phyloP scores from a whole-genome alignment of 2,888 invertebrate species.

The Oscheius myriophilus region DNA sequence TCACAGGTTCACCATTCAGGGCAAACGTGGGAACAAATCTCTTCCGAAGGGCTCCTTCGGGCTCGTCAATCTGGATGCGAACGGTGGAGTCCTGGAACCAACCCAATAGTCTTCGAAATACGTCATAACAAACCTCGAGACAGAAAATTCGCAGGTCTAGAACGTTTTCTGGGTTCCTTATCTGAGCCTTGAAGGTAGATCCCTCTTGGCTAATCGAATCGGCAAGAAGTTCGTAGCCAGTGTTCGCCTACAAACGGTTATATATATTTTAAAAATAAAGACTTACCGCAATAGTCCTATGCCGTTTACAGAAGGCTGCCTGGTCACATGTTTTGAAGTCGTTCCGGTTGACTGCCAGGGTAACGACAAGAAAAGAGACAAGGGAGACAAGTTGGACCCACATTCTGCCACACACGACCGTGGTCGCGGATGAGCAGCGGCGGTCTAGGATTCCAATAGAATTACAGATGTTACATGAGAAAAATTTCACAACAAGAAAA shows the following conservation, averaged over 20 bases:
- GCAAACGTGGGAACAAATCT: constrained; percentile 49
- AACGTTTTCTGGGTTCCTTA: constrained; percentile 39
- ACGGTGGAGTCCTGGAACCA: constrained; percentile 38
- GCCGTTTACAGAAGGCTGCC: constrained; percentile 66
- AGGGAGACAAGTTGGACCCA: too few species aligned
- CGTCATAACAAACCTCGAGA: constrained; percentile 25
- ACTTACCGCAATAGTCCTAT: constrained; percentile 48
- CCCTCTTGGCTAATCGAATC: constrained; percentile 4
- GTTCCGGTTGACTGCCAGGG: constrained; percentile 55
- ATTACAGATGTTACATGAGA: too few species aligned
- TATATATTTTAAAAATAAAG: constrained; percentile 1
- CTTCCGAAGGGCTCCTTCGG: constrained; percentile 41
- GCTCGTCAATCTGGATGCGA: constrained; percentile 57
- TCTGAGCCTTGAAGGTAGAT: constrained; percentile 1
- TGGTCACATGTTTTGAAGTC: constrained; percentile 70
- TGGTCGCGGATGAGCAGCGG: too few species aligned
- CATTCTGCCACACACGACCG: too few species aligned
- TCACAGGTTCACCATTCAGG: constrained; percentile 36
- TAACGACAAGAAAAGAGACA: constrained; percentile 11
- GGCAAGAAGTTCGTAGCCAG: constrained; percentile 48
- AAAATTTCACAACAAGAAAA: too few species aligned
- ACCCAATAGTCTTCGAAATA: not conserved
- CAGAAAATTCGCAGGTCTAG: constrained; percentile 39
- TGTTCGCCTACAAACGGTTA: constrained; percentile 40
- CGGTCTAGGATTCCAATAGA: too few species aligned